Evolutionary conservation across 2,797 vertebrate species (phyloP).

Genomic region (Sitta carolinensis): DNA sequence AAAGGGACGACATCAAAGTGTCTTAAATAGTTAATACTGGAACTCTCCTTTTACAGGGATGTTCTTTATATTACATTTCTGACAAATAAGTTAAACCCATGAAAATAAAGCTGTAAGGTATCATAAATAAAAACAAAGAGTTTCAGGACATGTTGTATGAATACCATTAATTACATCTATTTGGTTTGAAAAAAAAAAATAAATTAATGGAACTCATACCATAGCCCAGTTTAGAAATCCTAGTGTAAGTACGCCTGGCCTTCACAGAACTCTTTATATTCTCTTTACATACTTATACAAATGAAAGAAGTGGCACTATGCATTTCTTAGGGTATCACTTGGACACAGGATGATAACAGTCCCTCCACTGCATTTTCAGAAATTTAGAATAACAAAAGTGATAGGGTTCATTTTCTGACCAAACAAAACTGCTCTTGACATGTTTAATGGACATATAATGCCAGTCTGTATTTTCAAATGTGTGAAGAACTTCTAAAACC

Average conservation of each 20-base stretch:
- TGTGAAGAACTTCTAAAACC: neutral
- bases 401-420: neutral
- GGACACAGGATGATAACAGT: neutral
- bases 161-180: neutral
- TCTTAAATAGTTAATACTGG: neutral
- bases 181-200: neutral
- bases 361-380: neutral
- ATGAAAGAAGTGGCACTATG: neutral
- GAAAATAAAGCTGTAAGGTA: neutral
- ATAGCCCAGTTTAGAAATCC: neutral
- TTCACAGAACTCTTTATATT: neutral
- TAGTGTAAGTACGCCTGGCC: neutral
- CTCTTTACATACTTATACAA: neutral
- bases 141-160: neutral
- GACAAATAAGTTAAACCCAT: neutral
- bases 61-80: neutral
- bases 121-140: neutral
- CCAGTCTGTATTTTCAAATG: neutral
- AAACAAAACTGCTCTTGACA: neutral
- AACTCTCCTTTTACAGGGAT: neutral
- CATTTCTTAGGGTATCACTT: neutral
- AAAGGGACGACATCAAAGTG: neutral
- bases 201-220: neutral
- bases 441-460: neutral
- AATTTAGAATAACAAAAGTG: neutral